Evolutionary conservation across 2,797 vertebrate species (phyloP).

Genomic region (Artibeus jamaicensis): DNA sequence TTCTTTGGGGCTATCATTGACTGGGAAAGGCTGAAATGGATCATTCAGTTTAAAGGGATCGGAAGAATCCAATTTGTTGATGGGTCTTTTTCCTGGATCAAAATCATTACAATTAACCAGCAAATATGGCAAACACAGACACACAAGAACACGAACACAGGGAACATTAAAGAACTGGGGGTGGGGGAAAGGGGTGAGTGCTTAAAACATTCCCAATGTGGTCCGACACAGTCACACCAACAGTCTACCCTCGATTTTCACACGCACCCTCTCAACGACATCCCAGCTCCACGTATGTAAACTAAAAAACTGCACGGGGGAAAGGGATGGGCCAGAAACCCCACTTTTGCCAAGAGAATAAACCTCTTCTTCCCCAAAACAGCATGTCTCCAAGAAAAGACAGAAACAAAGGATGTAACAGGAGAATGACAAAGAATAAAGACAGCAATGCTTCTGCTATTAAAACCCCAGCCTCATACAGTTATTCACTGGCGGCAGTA

Average conservation of each 20-base stretch:
- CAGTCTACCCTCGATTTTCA: neutral
- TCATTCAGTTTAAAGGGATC: conserved; percentile 95
- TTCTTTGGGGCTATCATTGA: conserved; percentile 93
- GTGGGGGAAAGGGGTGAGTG: neutral
- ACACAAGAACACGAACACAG: conserved; percentile 47
- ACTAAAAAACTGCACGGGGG: neutral
- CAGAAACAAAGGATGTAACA: neutral
- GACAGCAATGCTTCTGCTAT: neutral
- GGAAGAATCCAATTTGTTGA: conserved; percentile 92
- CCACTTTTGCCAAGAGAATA: conserved; percentile 8
- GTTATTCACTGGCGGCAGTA: neutral
- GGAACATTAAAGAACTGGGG: conserved; percentile 13
- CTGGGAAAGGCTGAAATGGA: conserved; percentile 90
- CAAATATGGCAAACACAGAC: conserved; percentile 73
- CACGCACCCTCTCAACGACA: conserved; percentile 15
- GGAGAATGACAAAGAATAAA: conserved; percentile 6
- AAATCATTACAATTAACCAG: conserved; percentile 83
- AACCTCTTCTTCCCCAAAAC: neutral
- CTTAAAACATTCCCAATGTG: neutral
- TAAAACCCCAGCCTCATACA: neutral
- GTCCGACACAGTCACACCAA: neutral
- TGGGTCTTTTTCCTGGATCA: conserved; percentile 93
- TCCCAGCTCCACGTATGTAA: neutral
- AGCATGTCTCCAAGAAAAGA: neutral
- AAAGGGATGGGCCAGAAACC: neutral